Conservation (phyloP, 2,797 vertebrate genomes). For the Pseudochirops corinnae region DNA sequence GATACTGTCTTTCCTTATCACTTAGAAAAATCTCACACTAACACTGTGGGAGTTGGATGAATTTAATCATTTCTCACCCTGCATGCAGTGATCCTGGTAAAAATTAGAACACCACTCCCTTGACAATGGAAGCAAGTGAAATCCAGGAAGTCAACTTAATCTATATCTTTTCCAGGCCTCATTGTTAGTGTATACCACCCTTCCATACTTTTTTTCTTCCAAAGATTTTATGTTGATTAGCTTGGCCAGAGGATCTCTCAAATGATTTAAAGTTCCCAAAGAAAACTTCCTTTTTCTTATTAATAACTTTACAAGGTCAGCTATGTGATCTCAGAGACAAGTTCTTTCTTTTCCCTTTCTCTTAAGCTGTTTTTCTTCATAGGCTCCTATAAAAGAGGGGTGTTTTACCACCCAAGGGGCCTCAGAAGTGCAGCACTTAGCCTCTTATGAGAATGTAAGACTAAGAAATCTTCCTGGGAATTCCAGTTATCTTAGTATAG, state of each 20-base stretch:
- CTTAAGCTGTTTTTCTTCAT: background rate
- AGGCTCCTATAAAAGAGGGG: background rate
- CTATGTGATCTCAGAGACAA: background rate
- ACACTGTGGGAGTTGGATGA: background rate
- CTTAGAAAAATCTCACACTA: background rate
- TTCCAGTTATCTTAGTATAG: background rate
- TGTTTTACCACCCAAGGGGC: background rate
- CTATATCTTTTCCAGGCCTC: background rate
- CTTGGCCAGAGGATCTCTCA: slow-evolving; percentile 15
- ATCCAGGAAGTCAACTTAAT: background rate
- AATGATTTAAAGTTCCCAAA: slow-evolving; percentile 9
- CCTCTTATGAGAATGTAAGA: background rate
- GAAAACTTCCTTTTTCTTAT: background rate
- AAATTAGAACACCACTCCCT: background rate
- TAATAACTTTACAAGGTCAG: background rate
- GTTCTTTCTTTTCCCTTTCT: no score
- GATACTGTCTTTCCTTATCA: background rate
- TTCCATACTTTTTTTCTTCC: background rate
- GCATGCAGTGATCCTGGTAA: background rate
- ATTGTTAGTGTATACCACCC: background rate
- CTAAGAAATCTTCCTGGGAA: background rate
- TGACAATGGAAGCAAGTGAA: background rate
- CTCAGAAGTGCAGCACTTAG: background rate
- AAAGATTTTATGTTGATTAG: background rate
- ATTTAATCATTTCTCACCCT: background rate